Percentiles rank a stretch among this genome's conserved stretches.
Conservation (phyloP, 2,113 vertebrate genomes). For the Neolamprologus fasciatus region DNA sequence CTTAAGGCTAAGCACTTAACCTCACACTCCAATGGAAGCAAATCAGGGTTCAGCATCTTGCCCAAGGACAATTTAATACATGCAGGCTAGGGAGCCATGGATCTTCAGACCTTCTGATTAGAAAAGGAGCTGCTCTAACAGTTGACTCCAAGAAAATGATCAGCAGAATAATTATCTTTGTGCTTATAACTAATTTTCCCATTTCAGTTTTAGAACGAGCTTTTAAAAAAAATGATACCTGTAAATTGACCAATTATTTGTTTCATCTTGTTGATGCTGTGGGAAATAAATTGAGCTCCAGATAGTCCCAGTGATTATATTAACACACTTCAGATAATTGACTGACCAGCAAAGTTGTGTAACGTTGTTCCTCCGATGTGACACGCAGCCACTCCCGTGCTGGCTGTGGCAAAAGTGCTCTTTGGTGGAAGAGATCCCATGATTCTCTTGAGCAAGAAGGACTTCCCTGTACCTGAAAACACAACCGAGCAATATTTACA, state of each 20-base stretch:
- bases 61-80: background rate
- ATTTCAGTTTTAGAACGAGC: background rate
- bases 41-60: background rate
- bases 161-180: background rate
- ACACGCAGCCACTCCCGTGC: constrained; percentile 92
- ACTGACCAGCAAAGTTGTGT: constrained; percentile 87
- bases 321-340: background rate
- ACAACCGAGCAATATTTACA: background rate
- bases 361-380: constrained; percentile 93
- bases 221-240: background rate
- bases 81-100: background rate
- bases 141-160: background rate
- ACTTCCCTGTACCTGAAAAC: constrained; percentile 88
- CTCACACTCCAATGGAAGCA: background rate
- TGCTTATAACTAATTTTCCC: background rate
- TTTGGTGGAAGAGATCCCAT: constrained; percentile 89
- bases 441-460: constrained; percentile 89
- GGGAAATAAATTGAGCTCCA: background rate
- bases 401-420: constrained; percentile 89
- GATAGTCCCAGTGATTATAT: background rate
- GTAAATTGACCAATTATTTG: background rate
- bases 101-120: background rate
- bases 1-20: background rate
- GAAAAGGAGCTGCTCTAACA: background rate
- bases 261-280: background rate